A percentile compares a stretch with the other conserved stretches of the same genome.
Evolutionary conservation across 2,888 invertebrate species (phyloP).

Genomic region (Aromia moschata): DNA sequence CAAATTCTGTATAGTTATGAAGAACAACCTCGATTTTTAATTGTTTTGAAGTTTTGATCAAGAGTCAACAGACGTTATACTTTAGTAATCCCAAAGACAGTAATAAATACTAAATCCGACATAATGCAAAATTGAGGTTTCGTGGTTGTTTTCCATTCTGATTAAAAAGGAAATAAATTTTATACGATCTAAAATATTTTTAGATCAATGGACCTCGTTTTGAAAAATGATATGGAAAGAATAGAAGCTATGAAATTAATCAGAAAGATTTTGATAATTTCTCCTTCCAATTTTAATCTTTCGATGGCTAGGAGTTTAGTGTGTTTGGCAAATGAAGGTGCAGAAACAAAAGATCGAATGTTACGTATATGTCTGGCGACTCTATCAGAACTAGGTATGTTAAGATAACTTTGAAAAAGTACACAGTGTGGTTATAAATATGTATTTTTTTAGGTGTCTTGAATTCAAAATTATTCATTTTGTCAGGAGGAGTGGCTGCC

Average conservation of each 20-base stretch:
- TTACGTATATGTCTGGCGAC: conserved; percentile 87
- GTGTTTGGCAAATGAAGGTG: conserved; percentile 78
- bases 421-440: too few relatives aligned
- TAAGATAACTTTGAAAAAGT: not conserved
- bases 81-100: too few relatives aligned
- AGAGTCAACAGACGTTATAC: too few relatives aligned
- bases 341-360: conserved; percentile 84
- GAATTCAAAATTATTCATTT: conserved; percentile 82
- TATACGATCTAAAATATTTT: too few relatives aligned
- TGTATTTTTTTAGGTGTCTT: conserved; percentile 80
- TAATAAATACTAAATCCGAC: too few relatives aligned
- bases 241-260: conserved; percentile 91
- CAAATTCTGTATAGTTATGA: too few relatives aligned
- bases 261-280: conserved; percentile 72
- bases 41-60: too few relatives aligned
- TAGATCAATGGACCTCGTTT: conserved; percentile 88
- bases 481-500: conserved; percentile 84
- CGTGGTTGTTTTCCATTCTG: too few relatives aligned
- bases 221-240: conserved; percentile 92
- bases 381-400: conserved; percentile 83
- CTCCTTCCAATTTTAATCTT: conserved; percentile 75
- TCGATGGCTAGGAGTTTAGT: conserved; percentile 83
- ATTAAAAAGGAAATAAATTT: too few relatives aligned
- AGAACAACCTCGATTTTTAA: too few relatives aligned
- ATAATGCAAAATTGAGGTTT: too few relatives aligned